Conservation (phyloP, 2,113 vertebrate species). For the Scartelaos histophorus region DNA sequence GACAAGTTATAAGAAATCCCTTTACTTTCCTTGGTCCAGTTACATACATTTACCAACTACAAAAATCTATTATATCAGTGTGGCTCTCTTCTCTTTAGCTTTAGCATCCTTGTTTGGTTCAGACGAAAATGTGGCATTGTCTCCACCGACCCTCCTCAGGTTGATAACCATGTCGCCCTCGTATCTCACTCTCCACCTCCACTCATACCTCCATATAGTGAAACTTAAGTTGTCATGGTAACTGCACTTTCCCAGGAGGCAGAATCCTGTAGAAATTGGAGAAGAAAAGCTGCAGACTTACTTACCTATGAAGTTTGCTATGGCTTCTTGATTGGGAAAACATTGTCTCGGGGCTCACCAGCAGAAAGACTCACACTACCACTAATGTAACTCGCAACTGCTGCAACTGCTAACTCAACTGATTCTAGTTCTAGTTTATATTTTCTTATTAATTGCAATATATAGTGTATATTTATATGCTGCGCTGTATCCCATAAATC, state of each 20-base stretch:
- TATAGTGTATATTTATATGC: no score
- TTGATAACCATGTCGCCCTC: not conserved
- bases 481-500: no score
- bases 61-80: not conserved
- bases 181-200: not conserved
- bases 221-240: conserved; percentile 30
- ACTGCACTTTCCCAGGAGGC: conserved; percentile 8
- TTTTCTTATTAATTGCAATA: no score
- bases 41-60: not conserved
- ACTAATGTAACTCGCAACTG: not conserved
- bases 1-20: not conserved
- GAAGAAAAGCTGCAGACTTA: not conserved
- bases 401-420: not conserved
- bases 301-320: conserved; percentile 8
- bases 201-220: not conserved
- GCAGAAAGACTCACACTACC: not conserved
- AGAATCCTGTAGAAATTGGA: conserved; percentile 4
- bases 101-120: no score
- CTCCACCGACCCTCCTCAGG: not conserved
- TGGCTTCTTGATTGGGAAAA: conserved; percentile 8
- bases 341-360: not conserved
- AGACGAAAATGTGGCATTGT: not conserved
- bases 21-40: not conserved
- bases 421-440: no score
- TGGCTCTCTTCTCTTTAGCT: no score